phyloP scores from a whole-genome alignment of 2,113 vertebrate genomes.

The Ahaetulla prasina region DNA sequence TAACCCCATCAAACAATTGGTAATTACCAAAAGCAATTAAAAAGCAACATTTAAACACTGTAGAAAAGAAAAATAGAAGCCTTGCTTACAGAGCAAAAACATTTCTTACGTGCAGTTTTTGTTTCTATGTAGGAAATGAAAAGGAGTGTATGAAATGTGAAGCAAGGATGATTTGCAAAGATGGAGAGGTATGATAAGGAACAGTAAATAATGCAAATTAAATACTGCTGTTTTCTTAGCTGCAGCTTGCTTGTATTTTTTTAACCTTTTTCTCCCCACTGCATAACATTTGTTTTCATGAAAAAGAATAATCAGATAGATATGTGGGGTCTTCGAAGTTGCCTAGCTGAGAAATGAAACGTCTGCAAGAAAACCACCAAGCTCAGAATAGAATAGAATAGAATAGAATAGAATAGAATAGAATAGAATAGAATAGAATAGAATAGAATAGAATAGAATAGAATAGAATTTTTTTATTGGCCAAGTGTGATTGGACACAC shows the following conservation, averaged over 20 bases:
- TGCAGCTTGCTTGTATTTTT: background rate
- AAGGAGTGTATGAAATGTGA: background rate
- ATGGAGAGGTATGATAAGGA: background rate
- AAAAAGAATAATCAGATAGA: background rate
- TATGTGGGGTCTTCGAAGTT: background rate
- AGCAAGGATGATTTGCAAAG: background rate
- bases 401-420: too few species aligned
- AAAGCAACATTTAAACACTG: background rate
- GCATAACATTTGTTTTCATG: background rate
- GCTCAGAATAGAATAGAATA: too few species aligned
- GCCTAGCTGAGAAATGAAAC: background rate
- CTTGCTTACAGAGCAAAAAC: background rate
- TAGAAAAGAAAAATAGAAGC: background rate
- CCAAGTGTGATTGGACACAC: too few species aligned
- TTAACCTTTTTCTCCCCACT: background rate
- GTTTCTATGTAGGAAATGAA: background rate
- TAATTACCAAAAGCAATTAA: background rate
- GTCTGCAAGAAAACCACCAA: background rate
- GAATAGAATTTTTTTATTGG: too few species aligned
- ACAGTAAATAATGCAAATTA: background rate
- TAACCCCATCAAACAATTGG: background rate
- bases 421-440: too few species aligned
- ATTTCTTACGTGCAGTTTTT: background rate
- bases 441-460: too few species aligned
- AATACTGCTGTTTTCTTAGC: background rate